Conservation (phyloP, 2,113 vertebrate species). For the Ivindomyrus marchei region DNA sequence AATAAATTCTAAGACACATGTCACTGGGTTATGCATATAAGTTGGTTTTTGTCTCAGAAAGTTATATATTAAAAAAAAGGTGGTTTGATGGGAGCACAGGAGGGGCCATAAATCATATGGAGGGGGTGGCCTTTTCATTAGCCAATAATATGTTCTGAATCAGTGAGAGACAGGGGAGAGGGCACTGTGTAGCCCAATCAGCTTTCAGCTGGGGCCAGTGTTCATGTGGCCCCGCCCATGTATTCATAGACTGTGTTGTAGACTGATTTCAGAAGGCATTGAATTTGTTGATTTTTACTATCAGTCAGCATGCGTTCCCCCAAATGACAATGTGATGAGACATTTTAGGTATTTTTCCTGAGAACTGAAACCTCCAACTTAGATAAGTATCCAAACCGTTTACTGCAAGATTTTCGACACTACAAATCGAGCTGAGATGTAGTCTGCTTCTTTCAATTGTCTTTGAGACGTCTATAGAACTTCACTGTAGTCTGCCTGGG, state of each 20-base stretch:
- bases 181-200: neutral
- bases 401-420: neutral
- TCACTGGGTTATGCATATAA: neutral
- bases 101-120: neutral
- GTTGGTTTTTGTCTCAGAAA: neutral
- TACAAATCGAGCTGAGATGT: neutral
- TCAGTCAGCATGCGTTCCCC: neutral
- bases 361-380: neutral
- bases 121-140: neutral
- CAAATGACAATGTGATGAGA: neutral
- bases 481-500: neutral
- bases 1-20: slow-evolving; percentile 10
- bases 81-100: neutral
- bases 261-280: neutral
- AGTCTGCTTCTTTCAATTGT: neutral
- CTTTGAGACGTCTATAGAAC: neutral
- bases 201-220: neutral
- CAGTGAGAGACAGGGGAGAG: neutral
- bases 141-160: neutral
- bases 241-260: neutral
- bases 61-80: neutral
- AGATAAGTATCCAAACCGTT: neutral
- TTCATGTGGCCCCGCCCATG: neutral
- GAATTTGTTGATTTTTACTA: neutral
- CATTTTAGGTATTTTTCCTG: neutral